phyloP scores from a whole-genome alignment of 2,888 invertebrate species.

The Agrochola lota region DNA sequence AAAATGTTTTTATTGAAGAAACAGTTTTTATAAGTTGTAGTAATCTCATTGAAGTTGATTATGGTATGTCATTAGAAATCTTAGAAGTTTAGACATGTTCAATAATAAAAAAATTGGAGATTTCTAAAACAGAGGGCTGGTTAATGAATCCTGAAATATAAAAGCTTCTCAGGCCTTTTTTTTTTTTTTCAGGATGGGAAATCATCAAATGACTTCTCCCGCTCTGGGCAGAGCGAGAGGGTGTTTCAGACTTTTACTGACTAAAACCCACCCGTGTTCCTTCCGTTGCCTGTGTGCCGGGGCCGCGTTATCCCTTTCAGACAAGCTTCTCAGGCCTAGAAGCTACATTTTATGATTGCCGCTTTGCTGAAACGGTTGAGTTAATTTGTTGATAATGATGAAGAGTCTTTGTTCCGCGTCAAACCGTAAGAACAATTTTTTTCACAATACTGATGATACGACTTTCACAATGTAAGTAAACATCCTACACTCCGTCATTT shows the following conservation, averaged over 20 bases:
- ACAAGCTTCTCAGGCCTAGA: background rate
- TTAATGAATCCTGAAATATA: background rate
- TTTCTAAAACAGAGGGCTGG: background rate
- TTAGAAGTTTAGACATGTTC: background rate
- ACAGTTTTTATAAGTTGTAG: background rate
- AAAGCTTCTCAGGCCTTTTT: background rate
- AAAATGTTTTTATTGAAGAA: background rate
- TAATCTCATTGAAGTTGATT: background rate
- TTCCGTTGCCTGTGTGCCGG: too few species aligned
- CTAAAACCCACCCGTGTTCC: too few species aligned
- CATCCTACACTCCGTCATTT: constrained; percentile 44
- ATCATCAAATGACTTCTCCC: too few species aligned
- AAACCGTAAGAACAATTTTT: background rate
- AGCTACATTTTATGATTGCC: too few species aligned
- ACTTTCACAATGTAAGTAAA: constrained; percentile 52
- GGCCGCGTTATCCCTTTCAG: too few species aligned
- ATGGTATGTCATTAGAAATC: background rate
- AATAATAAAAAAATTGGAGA: background rate
- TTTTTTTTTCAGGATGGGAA: too few species aligned
- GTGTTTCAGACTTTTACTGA: too few species aligned
- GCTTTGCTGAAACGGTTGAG: background rate
- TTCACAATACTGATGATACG: constrained; percentile 17
- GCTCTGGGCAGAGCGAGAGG: too few species aligned
- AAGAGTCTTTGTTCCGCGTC: background rate
- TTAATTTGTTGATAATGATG: background rate